Base-by-base conservation (phyloP, 2,888 invertebrate species). In the Mesopsocus fuscifrons region DNA sequence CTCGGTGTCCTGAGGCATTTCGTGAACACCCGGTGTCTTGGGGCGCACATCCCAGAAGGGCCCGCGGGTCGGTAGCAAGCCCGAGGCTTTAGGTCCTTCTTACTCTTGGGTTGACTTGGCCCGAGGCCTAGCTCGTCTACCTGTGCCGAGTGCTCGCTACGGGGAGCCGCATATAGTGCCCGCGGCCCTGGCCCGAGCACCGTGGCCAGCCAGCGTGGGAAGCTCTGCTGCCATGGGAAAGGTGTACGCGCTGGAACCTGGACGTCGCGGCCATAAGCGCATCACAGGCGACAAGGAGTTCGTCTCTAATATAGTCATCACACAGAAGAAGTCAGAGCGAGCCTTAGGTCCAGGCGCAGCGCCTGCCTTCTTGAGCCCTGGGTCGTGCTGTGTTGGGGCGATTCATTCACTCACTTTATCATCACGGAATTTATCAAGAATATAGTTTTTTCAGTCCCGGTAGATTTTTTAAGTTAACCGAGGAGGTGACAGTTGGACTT, bases 121-220 rank as follows among this genome's bases (percentile, higher is more conserved):
- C 38, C 38, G 38, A 38, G 38, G 38, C 38, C 38, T 38, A 18
- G 17, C 38, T 15, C 38, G 38, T 38, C 38, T 38, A 38, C 38
- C 38, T 38, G 38, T 15, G 18, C 21, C n/a, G 17, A 38, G 21
- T 18, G 17, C 38, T 38, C 38, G 38, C 17, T 38, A 5, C 20
- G 20, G 38, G 38, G 38, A 9, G 26, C 26, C 26, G 11, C 11
- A 26, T 6, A 26, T 11, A 26, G 11, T 9, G 26, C 26, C 26
- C 26, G 26, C 26, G 26, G 26, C 26, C 26, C 26, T 26, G 26
- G 6, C 26, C 26, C 26, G 26, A 26, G 26, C 26, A 26, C 11
- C 6, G 11, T 11, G 26, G 11, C 26, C 26, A 26, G 38, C 38
- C 21, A 38, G 38, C 38, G 38, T 38, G 38, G 38, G 38, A 38